Base-by-base conservation (phyloP, 1,140 invertebrate genomes). In the Akabosia matsudoensis region DNA sequence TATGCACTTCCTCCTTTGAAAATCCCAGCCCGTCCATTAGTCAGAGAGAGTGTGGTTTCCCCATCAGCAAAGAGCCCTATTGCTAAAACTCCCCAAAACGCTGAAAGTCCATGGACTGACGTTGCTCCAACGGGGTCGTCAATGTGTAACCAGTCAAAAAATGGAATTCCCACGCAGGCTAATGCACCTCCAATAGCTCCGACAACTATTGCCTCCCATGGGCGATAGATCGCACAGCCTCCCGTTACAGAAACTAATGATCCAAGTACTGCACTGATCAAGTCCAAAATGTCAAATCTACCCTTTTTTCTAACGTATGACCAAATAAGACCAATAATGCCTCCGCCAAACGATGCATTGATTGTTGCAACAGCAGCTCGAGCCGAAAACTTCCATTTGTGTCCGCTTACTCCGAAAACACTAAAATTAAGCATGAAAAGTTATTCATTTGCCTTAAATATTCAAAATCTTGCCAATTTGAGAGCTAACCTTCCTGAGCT, bases 1-100 rank as follows among this genome's bases (percentile, higher is more conserved):
- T 94, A 91, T 88, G 91, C 93, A 22, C 92, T 93, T 22, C 95
- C 94, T 52, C 93, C 86, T 78, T 85, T 84, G 72, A 87, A 83
- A 26, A 87, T 73, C 0, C 87, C 86, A 18, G 82, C 76, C 14
- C 82, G 73, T 4, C 84, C 85, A 4, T 82, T 74, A 2, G 84
- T 86, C 54, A 86, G 72, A 30, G 83, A 76, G 56, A 87, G 79
- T 1, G 86, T 74, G 0, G 78, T 82, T 79, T 88, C 87, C 10
- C 82, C 79, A 24, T 87, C 82, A 28, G 84, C 86, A 81, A 88
- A 88, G 1, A 88, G 77, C 1, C 87, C 87, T 2, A 88, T 86
- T 14, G 86, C 83, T 0, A 88, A n/a, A 82, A 88, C 85, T 1
- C 87, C 87, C 86, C 87, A 85, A 10, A 86, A 81, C 0, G 83